Percentiles rank a stretch among this genome's conserved stretches.
phyloP scores from a whole-genome alignment of 2,888 invertebrate species.

The Odiellus spinosus region DNA sequence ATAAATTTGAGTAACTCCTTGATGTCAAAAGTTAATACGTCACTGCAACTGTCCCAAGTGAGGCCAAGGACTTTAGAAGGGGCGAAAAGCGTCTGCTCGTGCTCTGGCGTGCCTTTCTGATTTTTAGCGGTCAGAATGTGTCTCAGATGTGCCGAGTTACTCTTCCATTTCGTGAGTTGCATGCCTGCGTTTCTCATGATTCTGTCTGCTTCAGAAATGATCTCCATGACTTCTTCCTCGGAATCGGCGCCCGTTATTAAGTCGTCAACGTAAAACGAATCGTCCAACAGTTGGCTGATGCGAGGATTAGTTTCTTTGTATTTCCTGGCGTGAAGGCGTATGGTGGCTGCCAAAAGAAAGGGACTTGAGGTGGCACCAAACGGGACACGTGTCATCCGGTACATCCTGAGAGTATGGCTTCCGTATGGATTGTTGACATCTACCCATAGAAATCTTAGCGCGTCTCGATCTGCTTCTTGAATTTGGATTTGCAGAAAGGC shows the following conservation, averaged over 20 bases:
- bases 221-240: neutral
- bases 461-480: conserved; percentile 3
- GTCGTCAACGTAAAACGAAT: conserved; percentile 2
- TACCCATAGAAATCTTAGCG: conserved; percentile 7
- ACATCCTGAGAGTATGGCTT: too few species aligned
- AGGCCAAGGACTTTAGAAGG: conserved; percentile 3
- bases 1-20: too few species aligned
- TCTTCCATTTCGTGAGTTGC: conserved; percentile 1
- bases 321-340: conserved; percentile 3
- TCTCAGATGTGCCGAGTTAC: neutral
- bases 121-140: neutral
- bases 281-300: neutral
- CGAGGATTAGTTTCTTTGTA: neutral
- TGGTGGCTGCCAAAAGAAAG: conserved; percentile 1
- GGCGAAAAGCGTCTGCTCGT: neutral
- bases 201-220: neutral
- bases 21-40: neutral
- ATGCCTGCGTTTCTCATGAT: neutral
- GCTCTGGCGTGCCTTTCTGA: neutral
- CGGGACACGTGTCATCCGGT: neutral
- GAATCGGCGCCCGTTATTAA: neutral
- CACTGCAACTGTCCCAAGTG: conserved; percentile 1
- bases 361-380: conserved; percentile 1
- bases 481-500: conserved; percentile 8
- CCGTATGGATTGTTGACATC: neutral